These are phyloP conservation scores for Polyodon spathula DNA, from an alignment of 2,113 vertebrate genomes.

Conservation along the genomic window DNA sequence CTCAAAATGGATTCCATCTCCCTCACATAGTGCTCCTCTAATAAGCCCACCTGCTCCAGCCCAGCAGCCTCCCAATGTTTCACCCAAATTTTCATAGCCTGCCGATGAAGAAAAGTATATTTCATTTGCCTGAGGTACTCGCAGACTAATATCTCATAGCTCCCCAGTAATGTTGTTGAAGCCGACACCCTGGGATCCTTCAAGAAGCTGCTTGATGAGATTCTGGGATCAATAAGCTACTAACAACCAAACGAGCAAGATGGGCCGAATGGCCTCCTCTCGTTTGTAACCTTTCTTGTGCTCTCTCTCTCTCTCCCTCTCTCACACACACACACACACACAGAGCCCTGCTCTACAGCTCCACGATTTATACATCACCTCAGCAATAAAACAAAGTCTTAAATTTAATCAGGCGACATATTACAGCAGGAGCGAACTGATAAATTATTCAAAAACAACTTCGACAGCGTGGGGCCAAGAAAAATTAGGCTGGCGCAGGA, in stretches of 20 bases:
- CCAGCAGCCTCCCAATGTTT: too few relatives aligned
- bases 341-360: slow-evolving; percentile 25
- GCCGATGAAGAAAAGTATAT: slow-evolving; percentile 21
- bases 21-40: neutral
- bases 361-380: slow-evolving; percentile 40
- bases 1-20: neutral
- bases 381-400: slow-evolving; percentile 49
- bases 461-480: slow-evolving; percentile 26
- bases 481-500: slow-evolving; percentile 14
- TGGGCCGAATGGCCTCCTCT: too few relatives aligned
- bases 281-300: slow-evolving; percentile 10
- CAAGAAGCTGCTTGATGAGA: too few relatives aligned
- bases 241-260: too few relatives aligned
- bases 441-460: slow-evolving; percentile 58
- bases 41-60: too few relatives aligned
- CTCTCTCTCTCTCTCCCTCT: neutral
- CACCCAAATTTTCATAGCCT: slow-evolving; percentile 19
- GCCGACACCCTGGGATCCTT: too few relatives aligned
- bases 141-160: slow-evolving; percentile 32
- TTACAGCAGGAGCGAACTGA: slow-evolving; percentile 45
- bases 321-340: neutral
- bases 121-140: slow-evolving; percentile 31
- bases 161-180: too few relatives aligned
- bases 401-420: slow-evolving; percentile 56
- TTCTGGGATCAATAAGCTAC: too few relatives aligned